Conservation (phyloP, 2,113 vertebrate species). For the Chionomys nivalis region DNA sequence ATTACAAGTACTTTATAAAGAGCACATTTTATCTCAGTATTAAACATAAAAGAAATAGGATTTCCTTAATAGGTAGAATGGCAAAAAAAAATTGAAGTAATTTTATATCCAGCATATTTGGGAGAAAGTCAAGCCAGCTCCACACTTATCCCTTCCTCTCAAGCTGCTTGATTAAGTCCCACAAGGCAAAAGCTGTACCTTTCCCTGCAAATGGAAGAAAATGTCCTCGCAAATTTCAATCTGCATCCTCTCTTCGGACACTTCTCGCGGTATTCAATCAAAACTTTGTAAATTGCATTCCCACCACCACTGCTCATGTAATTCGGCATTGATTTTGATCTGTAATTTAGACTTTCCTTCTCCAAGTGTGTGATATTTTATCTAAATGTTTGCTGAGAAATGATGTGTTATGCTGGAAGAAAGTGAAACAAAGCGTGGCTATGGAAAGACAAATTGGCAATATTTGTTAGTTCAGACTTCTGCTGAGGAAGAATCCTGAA, state of each 20-base stretch:
- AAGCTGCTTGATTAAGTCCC: conserved; percentile 58
- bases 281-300: conserved; percentile 35
- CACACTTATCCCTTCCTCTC: neutral
- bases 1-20: conserved; percentile 34
- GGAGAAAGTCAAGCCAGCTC: neutral
- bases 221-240: conserved; percentile 63
- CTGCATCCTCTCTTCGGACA: conserved; percentile 56
- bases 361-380: conserved; percentile 48
- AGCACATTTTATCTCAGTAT: neutral
- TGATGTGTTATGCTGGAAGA: conserved; percentile 18
- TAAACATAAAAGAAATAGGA: neutral
- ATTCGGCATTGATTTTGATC: conserved; percentile 35
- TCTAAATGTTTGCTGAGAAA: conserved; percentile 70
- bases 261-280: conserved; percentile 59
- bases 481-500: conserved; percentile 21
- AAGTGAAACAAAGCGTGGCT: neutral
- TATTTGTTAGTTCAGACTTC: conserved; percentile 36
- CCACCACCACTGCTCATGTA: neutral
- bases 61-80: neutral
- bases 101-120: neutral
- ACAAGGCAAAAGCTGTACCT: neutral
- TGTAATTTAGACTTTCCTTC: conserved; percentile 24
- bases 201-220: conserved; percentile 71
- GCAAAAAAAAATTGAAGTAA: neutral
- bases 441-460: conserved; percentile 15